These are phyloP conservation scores for Apus apus DNA, from an alignment of 2,113 vertebrate genomes.

Conservation along the genomic window DNA sequence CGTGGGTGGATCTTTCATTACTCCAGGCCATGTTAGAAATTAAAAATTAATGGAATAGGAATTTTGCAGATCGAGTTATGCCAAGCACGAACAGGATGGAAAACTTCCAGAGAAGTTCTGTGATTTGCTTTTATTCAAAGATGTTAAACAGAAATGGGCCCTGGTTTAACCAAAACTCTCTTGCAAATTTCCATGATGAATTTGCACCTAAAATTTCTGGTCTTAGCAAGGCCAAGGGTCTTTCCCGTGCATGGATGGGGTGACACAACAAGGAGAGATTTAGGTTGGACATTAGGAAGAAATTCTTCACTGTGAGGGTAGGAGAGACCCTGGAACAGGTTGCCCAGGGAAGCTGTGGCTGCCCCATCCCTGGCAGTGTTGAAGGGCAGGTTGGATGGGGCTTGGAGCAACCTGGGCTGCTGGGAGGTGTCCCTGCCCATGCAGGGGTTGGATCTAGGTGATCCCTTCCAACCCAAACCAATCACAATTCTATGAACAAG, in stretches of 20 bases:
- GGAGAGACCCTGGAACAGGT: too few relatives aligned
- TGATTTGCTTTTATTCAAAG: not conserved
- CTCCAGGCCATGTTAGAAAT: not conserved
- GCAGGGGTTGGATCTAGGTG: too few relatives aligned
- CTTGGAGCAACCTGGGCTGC: too few relatives aligned
- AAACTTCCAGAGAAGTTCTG: not conserved
- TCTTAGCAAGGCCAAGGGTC: not conserved
- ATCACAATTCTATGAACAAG: not conserved
- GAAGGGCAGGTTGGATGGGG: too few relatives aligned
- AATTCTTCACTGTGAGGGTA: too few relatives aligned
- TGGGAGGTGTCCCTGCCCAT: too few relatives aligned
- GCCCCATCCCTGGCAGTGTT: too few relatives aligned
- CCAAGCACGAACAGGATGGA: not conserved
- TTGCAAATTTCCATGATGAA: accelerated
- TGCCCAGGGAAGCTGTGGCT: too few relatives aligned
- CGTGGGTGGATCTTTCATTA: not conserved
- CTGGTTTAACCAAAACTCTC: accelerated
- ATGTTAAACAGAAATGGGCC: accelerated
- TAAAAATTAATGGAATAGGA: not conserved
- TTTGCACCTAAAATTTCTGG: not conserved
- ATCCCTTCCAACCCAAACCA: too few relatives aligned
- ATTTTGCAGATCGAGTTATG: not conserved
- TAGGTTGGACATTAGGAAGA: too few relatives aligned
- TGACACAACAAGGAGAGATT: not conserved
- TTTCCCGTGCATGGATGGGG: not conserved